Conservation (phyloP, 2,888 invertebrate species). For the Agrochola circellaris region DNA sequence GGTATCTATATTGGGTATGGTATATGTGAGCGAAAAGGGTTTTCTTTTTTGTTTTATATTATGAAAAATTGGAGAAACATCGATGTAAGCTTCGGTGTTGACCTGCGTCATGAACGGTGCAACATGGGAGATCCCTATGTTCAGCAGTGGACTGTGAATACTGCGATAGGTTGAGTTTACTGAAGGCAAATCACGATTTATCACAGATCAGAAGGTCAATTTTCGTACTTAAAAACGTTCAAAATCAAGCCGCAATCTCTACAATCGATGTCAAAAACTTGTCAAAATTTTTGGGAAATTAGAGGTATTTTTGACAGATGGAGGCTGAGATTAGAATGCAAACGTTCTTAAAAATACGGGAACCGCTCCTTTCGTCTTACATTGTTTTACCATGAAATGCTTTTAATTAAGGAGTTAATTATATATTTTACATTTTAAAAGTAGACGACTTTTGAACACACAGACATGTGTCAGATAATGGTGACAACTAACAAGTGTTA, state of each 20-base stretch:
- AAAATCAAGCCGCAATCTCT: neutral
- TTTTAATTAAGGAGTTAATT: neutral
- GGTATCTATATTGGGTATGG: constrained; percentile 35
- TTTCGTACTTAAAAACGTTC: neutral
- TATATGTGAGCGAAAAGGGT: constrained; percentile 21
- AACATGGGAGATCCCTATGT: neutral
- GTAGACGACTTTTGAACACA: neutral
- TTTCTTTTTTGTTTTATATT: constrained; percentile 15
- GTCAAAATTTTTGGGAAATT: too few relatives aligned
- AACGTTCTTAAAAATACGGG: neutral
- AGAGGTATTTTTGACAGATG: neutral
- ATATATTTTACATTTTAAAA: neutral
- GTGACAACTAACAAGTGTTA: neutral
- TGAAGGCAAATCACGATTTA: neutral
- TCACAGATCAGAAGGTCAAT: neutral
- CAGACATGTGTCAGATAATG: neutral
- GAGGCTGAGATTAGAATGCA: too few relatives aligned
- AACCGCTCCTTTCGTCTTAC: neutral
- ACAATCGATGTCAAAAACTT: neutral
- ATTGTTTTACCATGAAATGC: neutral
- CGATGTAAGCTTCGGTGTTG: neutral
- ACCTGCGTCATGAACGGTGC: neutral
- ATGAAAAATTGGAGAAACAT: neutral
- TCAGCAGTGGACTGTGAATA: neutral
- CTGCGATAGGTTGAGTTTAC: too few relatives aligned